phyloP scores from a whole-genome alignment of 2,888 invertebrate genomes.

The Polyommatus iphigenia region DNA sequence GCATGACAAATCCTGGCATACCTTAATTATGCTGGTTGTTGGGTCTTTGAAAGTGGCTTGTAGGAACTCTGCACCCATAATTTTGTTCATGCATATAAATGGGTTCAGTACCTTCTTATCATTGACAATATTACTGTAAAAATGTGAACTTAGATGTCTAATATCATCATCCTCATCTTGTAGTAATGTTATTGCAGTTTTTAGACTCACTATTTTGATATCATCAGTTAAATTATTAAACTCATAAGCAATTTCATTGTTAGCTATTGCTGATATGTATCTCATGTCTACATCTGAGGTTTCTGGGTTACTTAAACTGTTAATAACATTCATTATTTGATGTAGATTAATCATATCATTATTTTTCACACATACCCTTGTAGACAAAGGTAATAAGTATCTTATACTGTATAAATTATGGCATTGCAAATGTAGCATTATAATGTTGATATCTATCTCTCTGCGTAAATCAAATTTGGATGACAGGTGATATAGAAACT shows the following conservation, averaged over 20 bases:
- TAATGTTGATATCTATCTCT: slow-evolving; percentile 41
- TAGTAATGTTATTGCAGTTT: slow-evolving; percentile 66
- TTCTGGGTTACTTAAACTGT: slow-evolving; percentile 55
- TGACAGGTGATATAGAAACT: slow-evolving; percentile 60
- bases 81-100: slow-evolving; percentile 56
- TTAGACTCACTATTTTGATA: slow-evolving; percentile 58
- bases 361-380: slow-evolving; percentile 47
- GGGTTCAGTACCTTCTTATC: slow-evolving; percentile 49
- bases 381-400: slow-evolving; percentile 60
- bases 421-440: slow-evolving; percentile 45
- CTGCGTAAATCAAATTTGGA: slow-evolving; percentile 44
- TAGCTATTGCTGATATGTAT: slow-evolving; percentile 60
- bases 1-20: slow-evolving; percentile 50
- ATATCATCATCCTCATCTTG: slow-evolving; percentile 80
- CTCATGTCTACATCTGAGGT: slow-evolving; percentile 63
- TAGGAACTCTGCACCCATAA: slow-evolving; percentile 55
- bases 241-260: slow-evolving; percentile 59
- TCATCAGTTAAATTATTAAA: slow-evolving; percentile 51
- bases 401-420: slow-evolving; percentile 53
- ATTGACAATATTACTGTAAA: slow-evolving; percentile 52
- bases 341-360: slow-evolving; percentile 42
- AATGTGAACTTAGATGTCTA: slow-evolving; percentile 61
- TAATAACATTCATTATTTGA: slow-evolving; percentile 51
- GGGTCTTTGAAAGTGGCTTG: slow-evolving; percentile 46
- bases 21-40: slow-evolving; percentile 43